These are phyloP conservation scores for Mnemiopsis leidyi DNA, from an alignment of 37 sponge, comb jelly and placozoan genomes.

Conservation along the genomic window DNA sequence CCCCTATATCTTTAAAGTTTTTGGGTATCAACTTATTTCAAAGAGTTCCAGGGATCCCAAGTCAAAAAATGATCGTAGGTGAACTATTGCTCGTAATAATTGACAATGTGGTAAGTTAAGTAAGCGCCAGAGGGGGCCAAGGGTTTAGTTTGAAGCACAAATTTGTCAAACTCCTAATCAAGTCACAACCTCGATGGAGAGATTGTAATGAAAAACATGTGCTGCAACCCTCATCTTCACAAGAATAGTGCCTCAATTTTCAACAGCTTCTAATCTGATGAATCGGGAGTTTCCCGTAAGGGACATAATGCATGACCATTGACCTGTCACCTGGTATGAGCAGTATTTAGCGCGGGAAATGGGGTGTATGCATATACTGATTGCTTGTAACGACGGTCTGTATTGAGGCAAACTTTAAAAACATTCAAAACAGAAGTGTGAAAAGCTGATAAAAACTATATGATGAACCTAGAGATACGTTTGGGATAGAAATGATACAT, in stretches of 20 bases:
- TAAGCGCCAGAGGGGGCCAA: background rate
- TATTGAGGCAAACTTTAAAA: too few relatives aligned
- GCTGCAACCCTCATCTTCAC: background rate
- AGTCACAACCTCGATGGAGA: background rate
- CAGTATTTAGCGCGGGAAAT: too few relatives aligned
- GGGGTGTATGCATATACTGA: background rate
- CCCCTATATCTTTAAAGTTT: too few relatives aligned
- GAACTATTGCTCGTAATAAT: background rate
- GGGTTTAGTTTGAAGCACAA: background rate
- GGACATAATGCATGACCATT: background rate
- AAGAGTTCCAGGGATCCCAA: too few relatives aligned
- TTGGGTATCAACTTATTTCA: too few relatives aligned
- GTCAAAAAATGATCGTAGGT: too few relatives aligned
- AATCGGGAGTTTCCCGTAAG: background rate
- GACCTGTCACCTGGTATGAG: too few relatives aligned
- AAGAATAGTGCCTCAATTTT: background rate
- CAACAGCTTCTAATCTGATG: background rate
- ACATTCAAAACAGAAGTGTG: too few relatives aligned
- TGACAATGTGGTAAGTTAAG: background rate
- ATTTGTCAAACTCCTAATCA: slow-evolving; percentile 5
- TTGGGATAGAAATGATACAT: too few relatives aligned
- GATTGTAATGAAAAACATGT: slow-evolving; percentile 26
- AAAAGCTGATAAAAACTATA: too few relatives aligned
- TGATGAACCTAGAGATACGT: too few relatives aligned
- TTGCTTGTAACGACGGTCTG: background rate